Base-by-base conservation (phyloP, 2,797 vertebrate species). In the Sebastes matsubarae region DNA sequence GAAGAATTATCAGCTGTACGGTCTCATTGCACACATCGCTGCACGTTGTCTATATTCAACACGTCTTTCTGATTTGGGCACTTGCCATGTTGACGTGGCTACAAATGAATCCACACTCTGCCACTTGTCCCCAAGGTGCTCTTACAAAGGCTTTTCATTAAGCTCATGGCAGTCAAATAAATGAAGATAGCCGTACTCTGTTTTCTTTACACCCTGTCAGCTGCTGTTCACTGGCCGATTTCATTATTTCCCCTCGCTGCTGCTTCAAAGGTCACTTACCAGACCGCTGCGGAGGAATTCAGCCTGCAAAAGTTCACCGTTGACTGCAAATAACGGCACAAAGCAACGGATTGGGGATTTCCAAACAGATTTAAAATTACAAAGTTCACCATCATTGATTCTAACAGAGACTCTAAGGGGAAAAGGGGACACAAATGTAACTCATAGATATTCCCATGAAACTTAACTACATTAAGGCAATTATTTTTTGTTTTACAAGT, bases 91-190 rank as follows among this genome's bases (percentile, higher is more conserved):
- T 55, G 27, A 67, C 63, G 66, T 76, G 54, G 24, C 34, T 77
- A 34, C 55, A 80, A 72, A 81, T 83, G 10, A 88, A 69, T 69
- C 32, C 63, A 1, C 67, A 16, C 50, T 75, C 25, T 20, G 58
- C 74, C 69, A 27, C 54, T 10, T 55, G 75, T 88, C 73, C 79
- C 78, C 22, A 29, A 57, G 46, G 69, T 66, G 69, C 59, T 78
- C 70, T 30, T 25, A 55, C 42, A 70, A 72, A 82, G 73, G 67
- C 25, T 81, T 86, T 87, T 84, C 70, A 86, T 81, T 81, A 73
- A 27, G 38, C 71, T 72, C 60, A 50, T 6, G 3, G 18, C 75
- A 79, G 79, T 72, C 34, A 0, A 27, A 82, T 82, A 46, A 82
- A 87, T 71, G 65, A 65, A 55, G 50, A 80, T 72, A 27, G 77